These are phyloP conservation scores for Oreochromis mossambicus DNA, from an alignment of 2,797 vertebrate species.

Conservation along the genomic window DNA sequence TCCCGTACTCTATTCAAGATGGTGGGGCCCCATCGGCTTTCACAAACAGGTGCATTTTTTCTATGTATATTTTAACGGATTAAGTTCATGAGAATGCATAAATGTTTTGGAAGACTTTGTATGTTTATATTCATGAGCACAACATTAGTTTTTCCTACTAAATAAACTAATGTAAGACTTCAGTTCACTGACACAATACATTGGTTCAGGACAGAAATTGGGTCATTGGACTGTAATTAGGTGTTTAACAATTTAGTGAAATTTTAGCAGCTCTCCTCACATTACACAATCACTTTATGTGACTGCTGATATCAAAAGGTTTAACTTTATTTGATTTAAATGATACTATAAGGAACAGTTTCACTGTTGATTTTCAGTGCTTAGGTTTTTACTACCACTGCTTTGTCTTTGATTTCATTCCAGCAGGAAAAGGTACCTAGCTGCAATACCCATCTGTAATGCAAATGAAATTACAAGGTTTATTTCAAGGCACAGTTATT, in stretches of 20 bases:
- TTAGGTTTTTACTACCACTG: neutral
- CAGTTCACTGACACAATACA: neutral
- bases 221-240: neutral
- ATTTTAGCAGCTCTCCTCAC: neutral
- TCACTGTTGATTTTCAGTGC: neutral
- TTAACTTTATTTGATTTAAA: neutral
- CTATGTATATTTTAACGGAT: neutral
- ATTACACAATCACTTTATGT: neutral
- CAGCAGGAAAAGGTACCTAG: neutral
- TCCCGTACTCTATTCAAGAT: neutral
- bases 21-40: fast-evolving
- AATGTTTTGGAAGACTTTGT: neutral
- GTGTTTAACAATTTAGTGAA: neutral
- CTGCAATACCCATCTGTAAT: neutral
- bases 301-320: neutral
- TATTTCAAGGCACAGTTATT: neutral
- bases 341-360: neutral
- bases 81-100: neutral
- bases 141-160: neutral
- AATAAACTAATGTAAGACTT: neutral
- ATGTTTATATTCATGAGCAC: neutral
- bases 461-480: neutral
- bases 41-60: neutral
- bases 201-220: neutral
- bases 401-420: neutral